phyloP scores from a whole-genome alignment of 2,113 vertebrate species.

The Excalfactoria chinensis region DNA sequence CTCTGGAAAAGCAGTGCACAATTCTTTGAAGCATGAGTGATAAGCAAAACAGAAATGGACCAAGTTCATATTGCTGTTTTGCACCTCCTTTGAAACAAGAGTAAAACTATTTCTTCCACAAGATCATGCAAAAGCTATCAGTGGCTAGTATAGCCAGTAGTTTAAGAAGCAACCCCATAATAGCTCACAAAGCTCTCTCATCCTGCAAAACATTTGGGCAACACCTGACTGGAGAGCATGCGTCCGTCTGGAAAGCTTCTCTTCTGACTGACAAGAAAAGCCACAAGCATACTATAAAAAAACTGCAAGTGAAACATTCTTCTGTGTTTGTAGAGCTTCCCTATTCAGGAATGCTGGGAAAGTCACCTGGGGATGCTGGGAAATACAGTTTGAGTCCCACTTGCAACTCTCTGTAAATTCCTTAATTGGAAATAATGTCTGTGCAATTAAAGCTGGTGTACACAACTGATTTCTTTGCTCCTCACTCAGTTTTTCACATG shows the following conservation, averaged over 20 bases:
- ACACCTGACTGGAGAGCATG: not conserved
- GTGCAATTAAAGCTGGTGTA: not conserved
- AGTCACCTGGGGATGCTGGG: not conserved
- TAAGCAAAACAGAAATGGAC: not conserved
- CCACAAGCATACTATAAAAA: not conserved
- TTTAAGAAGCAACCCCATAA: not conserved
- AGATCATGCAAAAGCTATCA: not conserved
- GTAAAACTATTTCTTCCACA: not conserved
- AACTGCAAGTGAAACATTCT: not conserved
- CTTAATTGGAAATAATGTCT: conserved; percentile 11
- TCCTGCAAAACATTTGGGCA: not conserved
- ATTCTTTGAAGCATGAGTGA: not conserved
- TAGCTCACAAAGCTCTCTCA: not conserved
- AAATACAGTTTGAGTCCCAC: conserved; percentile 22
- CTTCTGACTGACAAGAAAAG: not conserved
- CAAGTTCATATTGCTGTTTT: not conserved
- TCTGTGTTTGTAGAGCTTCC: not conserved
- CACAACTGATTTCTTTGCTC: not conserved
- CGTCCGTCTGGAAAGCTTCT: not conserved
- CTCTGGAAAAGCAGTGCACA: not conserved
- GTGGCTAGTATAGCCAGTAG: not conserved
- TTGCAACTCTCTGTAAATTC: not conserved
- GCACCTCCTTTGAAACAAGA: not conserved
- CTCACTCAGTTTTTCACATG: conserved; percentile 6
- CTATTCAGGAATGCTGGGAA: not conserved